These are phyloP conservation scores for Himantopus leucocephalus DNA, from an alignment of 2,113 vertebrate genomes.

Conservation along the genomic window DNA sequence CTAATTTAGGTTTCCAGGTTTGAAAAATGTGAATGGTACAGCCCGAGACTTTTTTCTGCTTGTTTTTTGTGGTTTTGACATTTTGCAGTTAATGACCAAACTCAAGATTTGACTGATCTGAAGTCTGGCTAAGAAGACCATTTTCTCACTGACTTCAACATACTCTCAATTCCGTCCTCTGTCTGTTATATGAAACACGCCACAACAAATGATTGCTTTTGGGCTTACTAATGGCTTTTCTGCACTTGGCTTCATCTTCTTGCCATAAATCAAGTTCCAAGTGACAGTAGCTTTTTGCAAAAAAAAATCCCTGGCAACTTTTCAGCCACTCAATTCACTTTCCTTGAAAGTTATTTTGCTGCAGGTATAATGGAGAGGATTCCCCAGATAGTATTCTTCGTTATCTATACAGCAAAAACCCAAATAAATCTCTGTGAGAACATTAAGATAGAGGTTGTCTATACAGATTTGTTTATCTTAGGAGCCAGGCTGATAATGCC, in stretches of 20 bases:
- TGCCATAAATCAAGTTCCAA: constrained; percentile 35
- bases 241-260: constrained; percentile 11
- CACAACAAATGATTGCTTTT: constrained; percentile 29
- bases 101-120: neutral
- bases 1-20: neutral
- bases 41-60: neutral
- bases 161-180: neutral
- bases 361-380: constrained; percentile 28
- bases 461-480: constrained; percentile 56
- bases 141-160: neutral
- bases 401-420: constrained; percentile 34
- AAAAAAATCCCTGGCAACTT: neutral
- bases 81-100: neutral
- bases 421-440: constrained; percentile 45
- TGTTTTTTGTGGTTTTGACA: neutral
- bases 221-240: constrained; percentile 33
- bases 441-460: constrained; percentile 10
- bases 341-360: constrained; percentile 32
- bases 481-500: constrained; percentile 16
- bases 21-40: neutral
- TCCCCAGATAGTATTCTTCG: constrained; percentile 3
- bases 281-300: neutral
- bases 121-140: neutral
- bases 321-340: neutral
- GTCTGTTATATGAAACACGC: neutral